Base-by-base conservation (phyloP, 2,113 vertebrate genomes). In the Paraplagusia blochii region DNA sequence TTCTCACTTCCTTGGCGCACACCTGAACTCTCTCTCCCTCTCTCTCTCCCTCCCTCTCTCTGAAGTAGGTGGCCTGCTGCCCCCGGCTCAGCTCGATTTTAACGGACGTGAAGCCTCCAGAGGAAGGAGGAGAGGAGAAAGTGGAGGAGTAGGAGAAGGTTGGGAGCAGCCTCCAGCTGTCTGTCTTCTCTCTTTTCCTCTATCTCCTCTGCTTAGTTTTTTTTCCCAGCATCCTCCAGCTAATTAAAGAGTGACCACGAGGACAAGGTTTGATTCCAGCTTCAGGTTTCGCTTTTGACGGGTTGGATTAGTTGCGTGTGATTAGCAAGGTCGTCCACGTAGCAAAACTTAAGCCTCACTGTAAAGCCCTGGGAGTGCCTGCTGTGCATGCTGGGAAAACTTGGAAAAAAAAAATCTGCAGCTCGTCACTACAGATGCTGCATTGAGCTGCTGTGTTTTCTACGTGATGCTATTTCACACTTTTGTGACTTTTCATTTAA, bases 181-280 rank as follows among this genome's bases (percentile, higher is more conserved):
- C 22, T 29, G 22, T 29, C 22, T 29, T 29, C 22, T 63, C 55
- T 62, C 61, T 72, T 45, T 17, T 35, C 48, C 61, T 47, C 57
- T 54, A 61, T 6, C 47, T 45, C 47, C 11, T 0, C 22, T 35
- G 22, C 22, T 29, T 29, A 29, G 22, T 29, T 29, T 29, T 29
- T 80, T 78, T 83, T 82, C 82, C 83, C 85, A 81, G 74, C 57
- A 76, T 82, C 65, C 79, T 70, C 64, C 78, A 87, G 81, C 85
- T 88, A 70, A 87, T 89, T 88, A 90, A 80, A 70, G 65, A 74
- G 44, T 35, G 80, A 77, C 83, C 66, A 51, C 3, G 22, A 29
- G 22, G 18, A 12, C 13, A 2, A 17, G 53, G 53, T 85, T 68
- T 85, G 80, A 82, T 78, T 77, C 72, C 79, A 82, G 66, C 74